Base-by-base conservation (phyloP, 2,888 invertebrate genomes). In the Baccha elongata region DNA sequence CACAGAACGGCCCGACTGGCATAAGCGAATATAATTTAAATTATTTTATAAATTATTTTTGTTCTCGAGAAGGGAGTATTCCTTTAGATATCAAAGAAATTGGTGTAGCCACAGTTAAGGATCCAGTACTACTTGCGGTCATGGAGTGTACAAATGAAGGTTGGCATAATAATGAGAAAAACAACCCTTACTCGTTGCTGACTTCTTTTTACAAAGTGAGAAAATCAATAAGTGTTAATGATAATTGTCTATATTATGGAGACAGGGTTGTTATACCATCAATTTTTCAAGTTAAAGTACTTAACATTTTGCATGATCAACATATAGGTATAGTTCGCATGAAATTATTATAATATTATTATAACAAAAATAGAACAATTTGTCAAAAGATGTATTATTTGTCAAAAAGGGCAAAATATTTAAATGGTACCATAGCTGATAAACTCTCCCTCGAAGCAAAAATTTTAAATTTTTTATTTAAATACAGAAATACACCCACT, bases 391-490 rank as follows among this genome's bases (percentile, higher is more conserved):
- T 23, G 23, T 23, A 23, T 4, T 23, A 23, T 5, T 3, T 23
- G 23, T 5, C 23, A 23, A 5, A 23, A 23, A 23, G 23, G 23
- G 3, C 23, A 23, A 23, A 23, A 23, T 23, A 23, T 23, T 3
- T 5, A 23, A 23, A 3, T 5, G 23, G 5, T 23, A 23, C 23
- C 23, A 23, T 4, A 23, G 3, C 23, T 23, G 15, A 48, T 44
- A 67, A 60, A 19, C 23, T 44, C 48, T 37, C 42, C 5, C 17
- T 68, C 7, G 35, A 53, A 53, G 37, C 32, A n/a, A 40, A 64
- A 5, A 11, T 62, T 21, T 62, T 76, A 32, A 76, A 76, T 44
- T 64, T 76, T 40, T 64, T 75, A 10, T 75, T 75, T 62, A 68
- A 75, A 35, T 75, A 75, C 11, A 32, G 53, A n/a, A 53, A 53